Evolutionary conservation across 2,113 vertebrate genomes (phyloP).

Genomic region (Rafetus swinhoei): DNA sequence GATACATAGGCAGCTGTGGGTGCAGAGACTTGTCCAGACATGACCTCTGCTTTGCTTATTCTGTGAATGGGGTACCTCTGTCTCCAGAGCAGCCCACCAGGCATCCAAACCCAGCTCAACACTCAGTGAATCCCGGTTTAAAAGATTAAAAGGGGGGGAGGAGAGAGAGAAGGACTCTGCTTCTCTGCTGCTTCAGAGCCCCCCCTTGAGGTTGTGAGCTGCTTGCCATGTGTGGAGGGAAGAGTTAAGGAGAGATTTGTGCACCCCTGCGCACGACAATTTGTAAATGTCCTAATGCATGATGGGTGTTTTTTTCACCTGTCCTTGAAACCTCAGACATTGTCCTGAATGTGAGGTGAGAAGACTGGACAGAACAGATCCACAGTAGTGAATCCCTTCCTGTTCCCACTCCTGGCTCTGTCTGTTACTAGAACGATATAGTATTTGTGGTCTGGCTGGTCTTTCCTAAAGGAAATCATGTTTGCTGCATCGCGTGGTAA

Average conservation of each 20-base stretch:
- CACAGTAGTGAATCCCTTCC: background rate
- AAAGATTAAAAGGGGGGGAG: background rate
- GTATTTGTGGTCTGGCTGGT: background rate
- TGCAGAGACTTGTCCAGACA: background rate
- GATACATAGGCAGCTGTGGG: background rate
- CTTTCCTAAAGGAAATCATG: background rate
- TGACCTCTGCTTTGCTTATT: background rate
- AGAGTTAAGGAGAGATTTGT: background rate
- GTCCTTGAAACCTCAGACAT: background rate
- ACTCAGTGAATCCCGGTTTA: background rate
- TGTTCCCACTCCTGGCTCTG: background rate
- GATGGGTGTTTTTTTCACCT: background rate
- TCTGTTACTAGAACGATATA: background rate
- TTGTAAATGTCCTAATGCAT: background rate
- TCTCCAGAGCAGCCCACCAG: background rate
- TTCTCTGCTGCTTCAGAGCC: background rate
- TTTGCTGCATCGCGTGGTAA: background rate
- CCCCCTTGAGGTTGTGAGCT: background rate
- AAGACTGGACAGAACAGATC: background rate
- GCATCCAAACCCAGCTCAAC: too few relatives aligned
- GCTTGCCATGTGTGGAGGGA: background rate
- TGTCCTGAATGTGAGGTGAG: background rate
- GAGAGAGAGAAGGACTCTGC: background rate
- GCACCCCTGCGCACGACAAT: background rate
- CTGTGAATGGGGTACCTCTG: background rate